phyloP scores from a whole-genome alignment of 2,113 vertebrate species.

The Trematocara variabile region DNA sequence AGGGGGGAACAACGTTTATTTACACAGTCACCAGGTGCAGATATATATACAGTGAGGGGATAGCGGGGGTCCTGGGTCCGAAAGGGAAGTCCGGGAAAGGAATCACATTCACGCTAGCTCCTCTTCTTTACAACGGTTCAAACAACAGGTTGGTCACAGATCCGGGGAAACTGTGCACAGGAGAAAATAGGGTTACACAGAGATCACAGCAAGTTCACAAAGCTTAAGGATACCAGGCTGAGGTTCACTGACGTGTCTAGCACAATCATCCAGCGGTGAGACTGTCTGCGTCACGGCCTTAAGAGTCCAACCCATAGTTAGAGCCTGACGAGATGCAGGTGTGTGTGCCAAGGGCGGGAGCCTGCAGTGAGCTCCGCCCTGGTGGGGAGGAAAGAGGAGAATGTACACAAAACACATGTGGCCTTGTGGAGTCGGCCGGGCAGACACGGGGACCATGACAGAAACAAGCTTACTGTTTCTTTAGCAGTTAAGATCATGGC shows the following conservation, averaged over 20 bases:
- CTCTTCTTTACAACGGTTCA: not conserved
- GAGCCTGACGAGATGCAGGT: not conserved
- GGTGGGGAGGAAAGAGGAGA: not conserved
- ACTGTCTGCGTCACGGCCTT: not conserved
- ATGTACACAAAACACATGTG: not conserved
- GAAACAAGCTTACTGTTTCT: not conserved
- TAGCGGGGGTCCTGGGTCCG: not conserved
- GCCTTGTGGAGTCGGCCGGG: not conserved
- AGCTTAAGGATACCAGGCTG: not conserved
- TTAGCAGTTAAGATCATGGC: not conserved
- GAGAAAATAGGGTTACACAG: not conserved
- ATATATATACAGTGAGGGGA: not conserved
- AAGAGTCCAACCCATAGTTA: not conserved
- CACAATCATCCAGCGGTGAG: not conserved
- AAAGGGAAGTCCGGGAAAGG: not conserved
- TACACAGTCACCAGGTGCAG: not conserved
- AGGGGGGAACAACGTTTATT: not conserved
- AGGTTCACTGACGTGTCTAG: not conserved
- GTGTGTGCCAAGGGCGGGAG: not conserved
- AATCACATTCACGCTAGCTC: not conserved
- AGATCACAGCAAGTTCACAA: not conserved
- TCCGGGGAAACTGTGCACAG: not conserved
- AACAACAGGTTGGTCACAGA: not conserved
- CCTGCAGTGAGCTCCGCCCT: not conserved
- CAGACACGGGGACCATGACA: not conserved